Conservation (phyloP, 2,888 invertebrate species). For the Nineta flava region DNA sequence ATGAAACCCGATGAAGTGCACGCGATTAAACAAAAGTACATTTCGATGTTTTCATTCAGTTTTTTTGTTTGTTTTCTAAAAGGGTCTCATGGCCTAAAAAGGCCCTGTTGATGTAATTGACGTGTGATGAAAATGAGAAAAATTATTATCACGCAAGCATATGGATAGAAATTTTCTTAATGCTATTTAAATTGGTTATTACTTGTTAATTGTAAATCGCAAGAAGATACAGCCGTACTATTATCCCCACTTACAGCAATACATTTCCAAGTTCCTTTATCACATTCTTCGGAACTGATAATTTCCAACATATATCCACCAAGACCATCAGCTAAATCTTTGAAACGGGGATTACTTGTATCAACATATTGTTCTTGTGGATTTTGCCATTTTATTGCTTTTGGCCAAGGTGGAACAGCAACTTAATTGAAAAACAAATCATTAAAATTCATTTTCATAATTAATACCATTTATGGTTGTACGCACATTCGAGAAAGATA, state of each 20-base stretch:
- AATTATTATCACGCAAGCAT: no score
- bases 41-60: no score
- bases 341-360: slow-evolving; percentile 37
- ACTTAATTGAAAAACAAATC: slow-evolving; percentile 31
- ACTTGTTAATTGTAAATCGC: slow-evolving; percentile 65
- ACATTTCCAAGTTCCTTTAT: slow-evolving; percentile 84
- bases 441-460: slow-evolving; percentile 3
- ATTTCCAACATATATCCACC: slow-evolving; percentile 68
- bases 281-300: slow-evolving; percentile 56
- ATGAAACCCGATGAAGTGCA: no score
- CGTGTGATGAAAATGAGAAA: no score
- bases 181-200: slow-evolving; percentile 17
- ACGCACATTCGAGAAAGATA: no score
- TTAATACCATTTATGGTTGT: background rate
- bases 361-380: slow-evolving; percentile 56
- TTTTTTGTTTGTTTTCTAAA: no score
- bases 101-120: no score
- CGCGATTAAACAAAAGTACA: no score
- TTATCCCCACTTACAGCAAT: slow-evolving; percentile 65
- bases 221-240: slow-evolving; percentile 57
- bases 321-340: slow-evolving; percentile 62
- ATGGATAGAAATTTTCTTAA: no score
- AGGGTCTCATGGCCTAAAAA: no score
- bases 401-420: slow-evolving; percentile 74
- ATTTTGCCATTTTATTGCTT: slow-evolving; percentile 71